Evolutionary conservation across 92 coral and sea anemone species (phyloP), one percentile per base, ranked within the genome.

Genomic region (Porites divaricata): DNA sequence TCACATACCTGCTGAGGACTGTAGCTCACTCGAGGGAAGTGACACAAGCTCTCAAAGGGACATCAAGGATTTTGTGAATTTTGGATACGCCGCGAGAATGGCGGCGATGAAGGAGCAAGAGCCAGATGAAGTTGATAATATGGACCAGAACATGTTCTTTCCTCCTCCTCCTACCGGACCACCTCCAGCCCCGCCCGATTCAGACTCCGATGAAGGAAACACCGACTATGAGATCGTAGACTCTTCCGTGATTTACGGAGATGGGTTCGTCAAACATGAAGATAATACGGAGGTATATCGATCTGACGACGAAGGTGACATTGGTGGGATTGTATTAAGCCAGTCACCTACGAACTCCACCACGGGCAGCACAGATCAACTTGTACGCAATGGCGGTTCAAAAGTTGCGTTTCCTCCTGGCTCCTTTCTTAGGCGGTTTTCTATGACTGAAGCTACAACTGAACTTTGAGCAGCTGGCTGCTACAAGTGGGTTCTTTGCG

Each of bases 91-190:
- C 28, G 78, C 79, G 6, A 16, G 49, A 14, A 63, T 50, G 79
- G 72, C 72, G 51, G 72, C 63, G 26, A 70, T 15, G 59, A 45
- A 9, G 13, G 73, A 87, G 48, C 41, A 48, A 59, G 76, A 67
- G 14, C 81, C 69, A 14, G 50, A 41, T 25, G 87, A 81, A 56
- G 51, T 74, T 21, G 85, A 57, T 48, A 89, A 85, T 15, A 19
- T 45, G 9, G 74, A 74, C 62, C 85, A 85, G 50, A 79, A 81
- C 3, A 74, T 84, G 53, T 93, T 91, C 73, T 79, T 93, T 24
- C 97, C 97, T 3, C 97, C 92, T 57, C 94, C 95, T 4, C 97
- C 97, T 5, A 57, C 72, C 0, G 78, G 76, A 3, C 94, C 94
- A 21, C 97, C 97, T 48, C 97, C 97, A 25, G 77, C 90, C 7